Conservation (phyloP, 2,113 vertebrate species). For the Mugil cephalus region DNA sequence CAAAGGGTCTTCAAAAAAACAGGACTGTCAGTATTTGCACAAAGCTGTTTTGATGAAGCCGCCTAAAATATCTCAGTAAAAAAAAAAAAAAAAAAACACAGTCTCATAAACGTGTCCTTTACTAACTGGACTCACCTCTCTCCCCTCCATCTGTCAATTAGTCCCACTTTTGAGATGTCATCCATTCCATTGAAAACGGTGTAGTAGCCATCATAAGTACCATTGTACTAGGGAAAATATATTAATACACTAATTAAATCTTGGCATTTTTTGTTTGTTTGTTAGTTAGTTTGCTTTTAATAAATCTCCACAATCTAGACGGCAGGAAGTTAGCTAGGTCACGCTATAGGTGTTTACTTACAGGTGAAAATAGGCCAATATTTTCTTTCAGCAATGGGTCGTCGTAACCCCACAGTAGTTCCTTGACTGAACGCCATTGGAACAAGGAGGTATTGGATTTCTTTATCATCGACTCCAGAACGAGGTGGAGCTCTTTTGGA, state of each 20-base stretch:
- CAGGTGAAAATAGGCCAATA: slow-evolving; percentile 89
- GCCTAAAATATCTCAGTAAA: no score
- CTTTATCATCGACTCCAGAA: slow-evolving; percentile 81
- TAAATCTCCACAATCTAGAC: no score
- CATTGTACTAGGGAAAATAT: slow-evolving; percentile 87
- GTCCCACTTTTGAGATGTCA: slow-evolving; percentile 86
- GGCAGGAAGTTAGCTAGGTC: no score
- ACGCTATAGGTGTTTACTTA: slow-evolving; percentile 63
- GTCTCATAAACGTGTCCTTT: background rate
- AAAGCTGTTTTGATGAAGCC: background rate
- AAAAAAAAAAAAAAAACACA: no score
- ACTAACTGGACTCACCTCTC: slow-evolving; percentile 81
- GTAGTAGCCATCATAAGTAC: slow-evolving; percentile 89
- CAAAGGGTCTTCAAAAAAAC: no score
- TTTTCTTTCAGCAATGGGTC: slow-evolving; percentile 82
- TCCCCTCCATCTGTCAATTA: slow-evolving; percentile 88
- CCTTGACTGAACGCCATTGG: slow-evolving; percentile 88
- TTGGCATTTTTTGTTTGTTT: background rate
- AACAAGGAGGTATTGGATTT: slow-evolving; percentile 84
- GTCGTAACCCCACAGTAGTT: slow-evolving; percentile 92
- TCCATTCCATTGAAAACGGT: slow-evolving; percentile 88
- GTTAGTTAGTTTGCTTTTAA: no score
- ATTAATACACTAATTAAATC: background rate
- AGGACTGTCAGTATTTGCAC: background rate
- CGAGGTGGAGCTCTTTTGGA: fast-evolving